Conservation (phyloP, 2,797 vertebrate species). For the Falco rusticolus region DNA sequence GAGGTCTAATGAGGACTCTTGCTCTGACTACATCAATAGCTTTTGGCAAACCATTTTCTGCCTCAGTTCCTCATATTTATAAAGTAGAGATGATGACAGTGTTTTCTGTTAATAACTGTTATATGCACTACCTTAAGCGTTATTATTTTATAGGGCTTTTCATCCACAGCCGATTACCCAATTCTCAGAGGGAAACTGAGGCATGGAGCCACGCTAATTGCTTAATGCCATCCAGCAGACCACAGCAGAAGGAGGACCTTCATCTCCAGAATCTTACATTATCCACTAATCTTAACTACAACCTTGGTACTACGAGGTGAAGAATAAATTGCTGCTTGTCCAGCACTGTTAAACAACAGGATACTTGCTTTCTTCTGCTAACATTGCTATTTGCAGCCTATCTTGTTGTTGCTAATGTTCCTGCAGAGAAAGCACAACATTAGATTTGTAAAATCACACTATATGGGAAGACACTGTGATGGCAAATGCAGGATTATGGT, state of each 20-base stretch:
- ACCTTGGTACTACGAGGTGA: not conserved
- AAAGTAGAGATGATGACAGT: not conserved
- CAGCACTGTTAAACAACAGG: not conserved
- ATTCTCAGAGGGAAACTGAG: conserved; percentile 41
- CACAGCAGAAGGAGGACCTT: not conserved
- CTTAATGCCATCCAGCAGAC: not conserved
- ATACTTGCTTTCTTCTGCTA: not conserved
- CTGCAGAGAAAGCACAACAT: conserved; percentile 29
- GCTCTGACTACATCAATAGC: not conserved
- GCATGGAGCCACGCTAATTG: not conserved
- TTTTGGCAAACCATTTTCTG: conserved; percentile 56
- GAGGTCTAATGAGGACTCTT: conserved; percentile 49
- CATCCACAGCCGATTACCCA: not conserved
- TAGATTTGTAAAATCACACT: conserved; percentile 38
- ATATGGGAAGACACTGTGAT: not conserved
- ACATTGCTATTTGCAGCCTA: not conserved
- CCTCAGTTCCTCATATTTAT: conserved; percentile 48
- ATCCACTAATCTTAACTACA: not conserved
- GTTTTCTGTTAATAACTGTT: not conserved
- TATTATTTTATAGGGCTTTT: conserved; percentile 24
- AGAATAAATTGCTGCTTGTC: not conserved
- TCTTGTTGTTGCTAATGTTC: not conserved
- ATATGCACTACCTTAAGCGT: not conserved
- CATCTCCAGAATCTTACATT: not conserved
- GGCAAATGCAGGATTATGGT: conserved; percentile 4